Evolutionary conservation across 2,888 invertebrate genomes (phyloP).

Genomic region (Luperina nickerlii): DNA sequence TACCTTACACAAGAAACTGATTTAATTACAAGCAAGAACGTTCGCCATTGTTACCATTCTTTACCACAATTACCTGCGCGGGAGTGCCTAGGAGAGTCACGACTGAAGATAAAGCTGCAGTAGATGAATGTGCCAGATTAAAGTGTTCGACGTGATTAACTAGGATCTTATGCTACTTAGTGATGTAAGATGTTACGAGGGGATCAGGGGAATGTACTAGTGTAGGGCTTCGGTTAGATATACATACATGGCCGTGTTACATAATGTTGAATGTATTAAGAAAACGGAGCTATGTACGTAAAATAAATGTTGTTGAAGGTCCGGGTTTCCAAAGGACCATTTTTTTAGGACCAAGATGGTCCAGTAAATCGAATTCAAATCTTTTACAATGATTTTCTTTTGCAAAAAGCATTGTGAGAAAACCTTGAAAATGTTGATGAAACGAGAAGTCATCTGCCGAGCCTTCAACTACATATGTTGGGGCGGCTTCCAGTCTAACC

Average conservation of each 20-base stretch:
- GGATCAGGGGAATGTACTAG: conserved; percentile 3
- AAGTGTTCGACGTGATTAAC: conserved; percentile 46
- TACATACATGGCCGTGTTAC: not conserved
- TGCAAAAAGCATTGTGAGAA: too few species aligned
- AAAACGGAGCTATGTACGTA: not conserved
- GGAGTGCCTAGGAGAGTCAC: conserved; percentile 57
- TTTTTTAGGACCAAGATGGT: not conserved
- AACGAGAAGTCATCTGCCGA: too few species aligned
- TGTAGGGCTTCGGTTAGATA: not conserved
- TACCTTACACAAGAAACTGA: conserved; percentile 31
- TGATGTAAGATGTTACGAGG: conserved; percentile 16
- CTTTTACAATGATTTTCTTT: too few species aligned
- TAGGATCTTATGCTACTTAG: conserved; percentile 24
- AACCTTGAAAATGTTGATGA: too few species aligned
- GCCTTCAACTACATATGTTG: too few species aligned
- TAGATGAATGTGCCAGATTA: conserved; percentile 52
- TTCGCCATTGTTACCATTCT: conserved; percentile 47
- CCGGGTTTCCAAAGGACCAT: not conserved
- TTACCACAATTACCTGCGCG: conserved; percentile 43
- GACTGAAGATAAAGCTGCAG: conserved; percentile 47
- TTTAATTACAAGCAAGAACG: conserved; percentile 53
- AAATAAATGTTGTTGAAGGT: too few species aligned
- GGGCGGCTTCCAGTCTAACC: too few species aligned
- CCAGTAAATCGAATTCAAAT: not conserved
- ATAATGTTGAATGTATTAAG: not conserved